Base-by-base conservation (phyloP, 2,888 invertebrate genomes). In the Mythimna vitellina region DNA sequence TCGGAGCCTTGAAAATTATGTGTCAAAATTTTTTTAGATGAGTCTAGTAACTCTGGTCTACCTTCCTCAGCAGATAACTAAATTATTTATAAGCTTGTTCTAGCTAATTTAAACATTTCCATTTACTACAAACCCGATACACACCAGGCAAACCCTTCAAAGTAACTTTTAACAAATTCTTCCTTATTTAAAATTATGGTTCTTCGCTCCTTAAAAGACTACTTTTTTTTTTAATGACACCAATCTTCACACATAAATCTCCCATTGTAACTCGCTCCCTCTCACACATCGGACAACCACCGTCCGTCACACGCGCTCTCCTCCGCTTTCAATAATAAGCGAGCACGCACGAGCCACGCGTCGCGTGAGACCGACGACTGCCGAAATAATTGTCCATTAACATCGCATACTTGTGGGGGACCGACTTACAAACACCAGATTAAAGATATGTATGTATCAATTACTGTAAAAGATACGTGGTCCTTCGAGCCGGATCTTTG, bases 321-420 rank as follows among this genome's bases (percentile, higher is more conserved):
- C 87, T 88, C 90, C 87, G 87, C 85, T 87, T 89, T 89, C 90
- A 93, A 91, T 90, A 90, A 90, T 88, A 89, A 85, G 87, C 88
- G 87, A 84, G 90, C 92, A 91, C 92, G 94, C 94, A 93, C 94
- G 93, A 89, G 94, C 93, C 94, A 94, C 85, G 84, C 85, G 86
- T 82, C 95, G 95, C 95, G 95, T 95, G 95, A 92, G 95, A 94
- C 93, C 94, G 93, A 83, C 93, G 92, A 89, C 94, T 92, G 95
- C 93, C 95, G 93, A 95, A 95, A 96, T 96, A 95, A 96, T 96
- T 95, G 95, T 95, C 94, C 95, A 96, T 95, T 94, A 95, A 90
- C 90, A 92, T 91, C 88, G 86, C 89, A 86, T 85, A 82, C 80
- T 84, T 84, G 86, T 86, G 86, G 84, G 86, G 86, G 86, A 84